These are phyloP conservation scores for Achroia grisella DNA, from an alignment of 1,140 invertebrate genomes.

Conservation along the genomic window DNA sequence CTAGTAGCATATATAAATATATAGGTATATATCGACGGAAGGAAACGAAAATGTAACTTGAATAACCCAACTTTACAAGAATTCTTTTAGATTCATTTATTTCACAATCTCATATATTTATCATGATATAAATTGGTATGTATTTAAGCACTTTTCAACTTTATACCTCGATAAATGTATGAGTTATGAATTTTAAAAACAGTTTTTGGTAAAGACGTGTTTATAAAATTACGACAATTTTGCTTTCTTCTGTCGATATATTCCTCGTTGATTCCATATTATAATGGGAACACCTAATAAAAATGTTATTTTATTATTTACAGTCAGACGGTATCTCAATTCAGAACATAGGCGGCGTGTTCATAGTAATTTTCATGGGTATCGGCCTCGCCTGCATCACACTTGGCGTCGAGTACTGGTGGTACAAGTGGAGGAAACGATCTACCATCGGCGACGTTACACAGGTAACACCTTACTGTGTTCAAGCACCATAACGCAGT, in stretches of 20 bases:
- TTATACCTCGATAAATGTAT: not conserved
- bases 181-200: not conserved
- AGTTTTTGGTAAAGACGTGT: too few relatives aligned
- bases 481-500: too few relatives aligned
- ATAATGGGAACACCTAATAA: too few relatives aligned
- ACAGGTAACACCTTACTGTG: too few relatives aligned
- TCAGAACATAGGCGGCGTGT: constrained; percentile 97
- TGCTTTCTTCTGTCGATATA: too few relatives aligned
- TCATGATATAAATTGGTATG: not conserved
- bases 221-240: too few relatives aligned
- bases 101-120: not conserved
- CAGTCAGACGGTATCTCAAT: constrained; percentile 98
- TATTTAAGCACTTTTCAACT: not conserved
- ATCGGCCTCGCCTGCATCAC: constrained; percentile 94
- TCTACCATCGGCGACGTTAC: constrained; percentile 75
- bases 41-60: too few relatives aligned
- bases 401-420: constrained; percentile 96
- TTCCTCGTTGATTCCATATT: too few relatives aligned
- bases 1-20: too few relatives aligned
- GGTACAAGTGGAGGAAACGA: constrained; percentile 85
- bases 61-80: too few relatives aligned
- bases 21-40: too few relatives aligned
- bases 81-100: too few relatives aligned
- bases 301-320: constrained; percentile 1
- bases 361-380: constrained; percentile 96